Base-by-base conservation (phyloP, 2,113 vertebrate genomes). In the Balaeniceps rex region DNA sequence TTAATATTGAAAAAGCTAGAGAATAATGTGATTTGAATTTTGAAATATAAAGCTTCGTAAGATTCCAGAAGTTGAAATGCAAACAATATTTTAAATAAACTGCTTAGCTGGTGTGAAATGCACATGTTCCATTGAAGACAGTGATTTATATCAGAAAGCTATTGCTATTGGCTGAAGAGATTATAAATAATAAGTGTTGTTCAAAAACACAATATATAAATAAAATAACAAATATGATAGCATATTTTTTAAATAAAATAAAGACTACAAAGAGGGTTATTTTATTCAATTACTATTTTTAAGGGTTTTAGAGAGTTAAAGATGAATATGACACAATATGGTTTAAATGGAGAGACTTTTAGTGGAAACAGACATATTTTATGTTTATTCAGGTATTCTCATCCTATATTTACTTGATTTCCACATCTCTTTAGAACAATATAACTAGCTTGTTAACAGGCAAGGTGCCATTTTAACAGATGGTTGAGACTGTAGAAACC, bases 381-480 rank as follows among this genome's bases (percentile, higher is more conserved):
- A 71, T 51, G 14, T 83, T 91, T 94, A 51, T 46, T 58, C 68
- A 12, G 40, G 12, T 51, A 66, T 72, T 84, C 46, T 23, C 5
- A 90, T 23, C 3, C 10, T 31, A 40, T 93, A 76, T 64, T 95
- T 83, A 58, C 34, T 93, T 95, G 63, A 88, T 94, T 95, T 83
- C 70, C 13, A 22, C 65, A 79, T 93, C 38, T 84, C 40, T 70
- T 78, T 76, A 84, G 72, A 97, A 87, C 77, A 95, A 72, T 38
- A 57, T 76, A 63, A 83, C 52, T 70, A 92, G 65, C 54, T 96
- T 68, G 12, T 88, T 87, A 94, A 74, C 14, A 97, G 94, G 77
- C 87, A 98, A 60, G 52, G 36, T 94, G 94, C 83, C 93, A 92
- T 96, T 85, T 74, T 92, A 97, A 96, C 97, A 98, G 98, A 96